Percentiles rank a stretch among this genome's conserved stretches.
Conservation (phyloP, 2,888 invertebrate species). For the Caenorhabditis doughertyi region DNA sequence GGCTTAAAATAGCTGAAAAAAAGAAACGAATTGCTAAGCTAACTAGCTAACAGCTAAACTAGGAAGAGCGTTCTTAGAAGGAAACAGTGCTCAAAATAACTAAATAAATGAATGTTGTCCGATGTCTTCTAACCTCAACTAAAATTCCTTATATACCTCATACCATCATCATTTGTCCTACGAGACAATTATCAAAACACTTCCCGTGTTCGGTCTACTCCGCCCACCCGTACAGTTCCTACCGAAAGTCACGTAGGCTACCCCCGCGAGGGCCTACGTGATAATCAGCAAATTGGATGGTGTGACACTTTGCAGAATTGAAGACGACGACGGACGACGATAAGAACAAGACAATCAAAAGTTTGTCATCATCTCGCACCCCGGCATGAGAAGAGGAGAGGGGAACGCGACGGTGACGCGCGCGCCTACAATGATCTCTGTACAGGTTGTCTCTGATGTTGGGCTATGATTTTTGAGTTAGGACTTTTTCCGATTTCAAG, state of each 20-base stretch:
- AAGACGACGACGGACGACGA: neutral
- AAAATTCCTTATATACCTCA: slow-evolving; percentile 27
- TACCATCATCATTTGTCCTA: neutral
- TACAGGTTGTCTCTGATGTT: neutral
- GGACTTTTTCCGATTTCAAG: too few species aligned
- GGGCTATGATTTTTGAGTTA: neutral
- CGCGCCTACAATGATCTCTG: slow-evolving; percentile 51
- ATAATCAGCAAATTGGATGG: slow-evolving; percentile 54
- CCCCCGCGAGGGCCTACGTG: slow-evolving; percentile 60
- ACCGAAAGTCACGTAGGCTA: slow-evolving; percentile 59
- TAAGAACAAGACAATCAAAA: slow-evolving; percentile 2
- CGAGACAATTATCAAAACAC: slow-evolving; percentile 37
- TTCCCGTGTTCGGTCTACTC: slow-evolving; percentile 50
- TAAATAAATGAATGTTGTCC: neutral
- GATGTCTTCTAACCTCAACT: neutral
- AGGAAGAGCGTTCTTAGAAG: too few species aligned
- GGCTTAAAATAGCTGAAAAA: neutral
- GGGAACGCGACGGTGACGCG: neutral
- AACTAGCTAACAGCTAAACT: too few species aligned
- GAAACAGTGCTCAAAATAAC: too few species aligned
- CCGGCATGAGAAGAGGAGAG: neutral
- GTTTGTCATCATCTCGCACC: slow-evolving; percentile 44
- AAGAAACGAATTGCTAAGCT: too few species aligned
- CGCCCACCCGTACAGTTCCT: slow-evolving; percentile 43
- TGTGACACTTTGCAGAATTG: slow-evolving; percentile 52